Percentiles rank a stretch among this genome's conserved stretches.
Conservation (phyloP, 2,797 vertebrate genomes). For the Gambusia yucatana region DNA sequence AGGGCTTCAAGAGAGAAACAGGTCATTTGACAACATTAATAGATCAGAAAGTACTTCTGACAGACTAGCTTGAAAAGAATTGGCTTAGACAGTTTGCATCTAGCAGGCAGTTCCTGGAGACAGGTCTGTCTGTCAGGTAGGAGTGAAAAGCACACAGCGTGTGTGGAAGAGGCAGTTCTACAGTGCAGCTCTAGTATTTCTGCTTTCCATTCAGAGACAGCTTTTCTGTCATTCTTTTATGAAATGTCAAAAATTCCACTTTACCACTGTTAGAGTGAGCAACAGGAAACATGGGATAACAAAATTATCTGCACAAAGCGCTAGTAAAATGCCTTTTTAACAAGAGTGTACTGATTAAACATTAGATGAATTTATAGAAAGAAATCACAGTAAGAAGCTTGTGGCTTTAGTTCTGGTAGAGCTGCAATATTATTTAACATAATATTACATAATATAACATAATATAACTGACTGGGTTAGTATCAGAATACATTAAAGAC, state of each 20-base stretch:
- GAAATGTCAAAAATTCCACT: neutral
- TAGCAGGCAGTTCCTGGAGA: slow-evolving; percentile 39
- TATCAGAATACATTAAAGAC: no score
- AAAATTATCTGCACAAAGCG: neutral
- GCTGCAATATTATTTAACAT: neutral
- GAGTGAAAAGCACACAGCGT: slow-evolving; percentile 55
- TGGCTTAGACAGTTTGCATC: slow-evolving; percentile 34
- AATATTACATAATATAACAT: no score
- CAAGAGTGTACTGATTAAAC: neutral
- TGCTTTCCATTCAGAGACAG: neutral
- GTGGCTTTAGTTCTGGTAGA: neutral
- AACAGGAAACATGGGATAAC: neutral
- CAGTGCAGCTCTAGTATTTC: slow-evolving; percentile 1
- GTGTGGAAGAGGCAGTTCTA: slow-evolving; percentile 31
- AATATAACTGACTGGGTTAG: no score
- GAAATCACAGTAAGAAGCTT: neutral
- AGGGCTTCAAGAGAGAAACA: neutral
- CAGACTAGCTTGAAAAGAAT: neutral
- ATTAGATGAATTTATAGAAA: neutral
- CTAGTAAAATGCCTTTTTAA: neutral
- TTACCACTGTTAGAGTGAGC: neutral
- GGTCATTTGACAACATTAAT: neutral
- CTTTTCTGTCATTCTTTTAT: neutral
- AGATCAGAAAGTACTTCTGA: neutral
- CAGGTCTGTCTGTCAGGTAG: slow-evolving; percentile 48